phyloP scores from a whole-genome alignment of 2,888 invertebrate species.

The Nyleta sp. region DNA sequence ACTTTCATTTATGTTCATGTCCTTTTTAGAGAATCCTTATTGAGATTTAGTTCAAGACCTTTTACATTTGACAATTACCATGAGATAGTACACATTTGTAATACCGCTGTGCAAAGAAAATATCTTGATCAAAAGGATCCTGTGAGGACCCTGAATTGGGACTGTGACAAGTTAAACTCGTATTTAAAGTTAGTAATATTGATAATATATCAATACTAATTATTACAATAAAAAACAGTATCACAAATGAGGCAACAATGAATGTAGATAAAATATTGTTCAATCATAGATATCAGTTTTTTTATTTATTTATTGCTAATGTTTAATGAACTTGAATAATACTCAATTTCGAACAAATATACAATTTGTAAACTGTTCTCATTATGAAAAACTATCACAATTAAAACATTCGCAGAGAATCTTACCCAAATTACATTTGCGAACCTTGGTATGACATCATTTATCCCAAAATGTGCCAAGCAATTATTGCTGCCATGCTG shows the following conservation, averaged over 20 bases:
- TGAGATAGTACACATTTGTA: slow-evolving; percentile 87
- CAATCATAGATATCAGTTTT: too few relatives aligned
- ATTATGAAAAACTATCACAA: neutral
- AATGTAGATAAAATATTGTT: too few relatives aligned
- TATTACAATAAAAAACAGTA: too few relatives aligned
- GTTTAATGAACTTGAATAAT: too few relatives aligned
- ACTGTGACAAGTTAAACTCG: slow-evolving; percentile 79
- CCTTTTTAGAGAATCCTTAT: slow-evolving; percentile 86
- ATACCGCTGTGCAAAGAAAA: slow-evolving; percentile 92
- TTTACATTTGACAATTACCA: slow-evolving; percentile 91
- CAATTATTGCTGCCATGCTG: slow-evolving; percentile 91
- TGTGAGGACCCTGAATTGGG: slow-evolving; percentile 71
- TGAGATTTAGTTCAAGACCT: slow-evolving; percentile 93
- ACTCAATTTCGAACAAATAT: too few relatives aligned
- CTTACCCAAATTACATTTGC: slow-evolving; percentile 85
- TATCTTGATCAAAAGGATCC: slow-evolving; percentile 82
- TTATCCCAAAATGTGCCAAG: slow-evolving; percentile 93
- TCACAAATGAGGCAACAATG: too few relatives aligned
- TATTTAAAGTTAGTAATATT: slow-evolving; percentile 78
- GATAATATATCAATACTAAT: too few relatives aligned
- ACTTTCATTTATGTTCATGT: slow-evolving; percentile 82
- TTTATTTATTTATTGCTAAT: too few relatives aligned
- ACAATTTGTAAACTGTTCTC: too few relatives aligned
- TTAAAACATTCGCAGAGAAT: slow-evolving; percentile 80
- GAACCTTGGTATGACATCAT: slow-evolving; percentile 85